Base-by-base conservation (phyloP, 2,113 vertebrate genomes). In the Hassar affinis region DNA sequence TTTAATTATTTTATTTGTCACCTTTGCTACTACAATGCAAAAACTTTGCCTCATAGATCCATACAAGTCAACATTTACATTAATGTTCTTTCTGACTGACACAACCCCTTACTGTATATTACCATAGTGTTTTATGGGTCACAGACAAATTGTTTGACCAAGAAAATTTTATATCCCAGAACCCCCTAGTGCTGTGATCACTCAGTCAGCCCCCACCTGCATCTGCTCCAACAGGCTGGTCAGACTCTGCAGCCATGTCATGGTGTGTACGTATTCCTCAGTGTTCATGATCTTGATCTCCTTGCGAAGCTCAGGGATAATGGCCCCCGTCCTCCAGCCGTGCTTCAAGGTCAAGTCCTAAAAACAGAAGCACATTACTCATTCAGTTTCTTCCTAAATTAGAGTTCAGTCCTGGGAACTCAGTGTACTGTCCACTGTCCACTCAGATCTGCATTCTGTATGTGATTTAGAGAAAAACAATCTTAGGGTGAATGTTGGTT, bases 251-350 rank as follows among this genome's bases (percentile, higher is more conserved):
- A 98, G 92, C 98, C 98, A 99, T 85, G 95, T 94, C 95, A 97
- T 95, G 80, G 96, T 96, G 86, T 97, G 95, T 80, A 96, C 90
- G 64, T 97, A 99, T 88, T 95, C 90, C 89, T 96, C 93, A 0
- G 96, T 97, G 93, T 99, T 99, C 97, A 99, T 99, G 86, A 97
- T 98, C 90, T 93, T 96, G 89, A 99, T 97, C 92, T 99, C 97
- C 0, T 97, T 95, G 62, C 97, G 92, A 42, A 99, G 90, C 91
- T 99, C 97, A 0, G 98, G 98, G 88, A 99, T 98, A 90, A 99
- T 99, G 0, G 97, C 98, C 0, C 98, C 98, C 0, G 98, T 99
- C 84, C 98, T 94, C 98, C 98, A 99, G 87, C 98, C 98, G 0
- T 99, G 98, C 92, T 97, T 99, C 90, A 99, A 93, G 3, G 98